Evolutionary conservation across 2,888 invertebrate species (phyloP).

Genomic region (Uropetala carovei): DNA sequence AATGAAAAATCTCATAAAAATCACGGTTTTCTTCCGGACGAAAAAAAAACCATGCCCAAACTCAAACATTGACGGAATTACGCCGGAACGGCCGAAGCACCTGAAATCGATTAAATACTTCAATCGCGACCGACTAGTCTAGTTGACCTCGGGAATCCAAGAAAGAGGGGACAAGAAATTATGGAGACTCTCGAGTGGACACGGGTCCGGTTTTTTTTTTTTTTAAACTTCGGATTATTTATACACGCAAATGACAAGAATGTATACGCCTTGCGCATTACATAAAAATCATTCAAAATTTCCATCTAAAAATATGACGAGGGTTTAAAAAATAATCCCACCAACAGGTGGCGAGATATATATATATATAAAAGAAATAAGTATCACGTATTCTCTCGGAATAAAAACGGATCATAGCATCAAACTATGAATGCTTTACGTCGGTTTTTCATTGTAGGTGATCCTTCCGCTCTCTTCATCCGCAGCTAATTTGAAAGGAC

Average conservation of each 20-base stretch:
- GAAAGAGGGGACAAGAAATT: background rate
- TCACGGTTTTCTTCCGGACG: background rate
- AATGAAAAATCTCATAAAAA: background rate
- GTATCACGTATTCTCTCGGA: background rate
- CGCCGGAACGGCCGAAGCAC: background rate
- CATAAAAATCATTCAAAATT: background rate
- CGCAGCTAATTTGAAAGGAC: conserved; percentile 23
- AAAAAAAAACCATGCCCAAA: background rate
- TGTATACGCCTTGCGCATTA: background rate
- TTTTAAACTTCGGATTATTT: background rate
- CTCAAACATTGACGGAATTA: background rate
- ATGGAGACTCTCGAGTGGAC: background rate
- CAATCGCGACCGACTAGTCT: background rate
- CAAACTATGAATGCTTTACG: background rate
- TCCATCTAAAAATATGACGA: background rate
- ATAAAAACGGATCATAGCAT: background rate
- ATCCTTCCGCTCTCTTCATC: background rate
- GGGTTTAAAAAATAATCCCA: background rate
- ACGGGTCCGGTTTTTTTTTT: conserved; percentile 15
- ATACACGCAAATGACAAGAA: background rate
- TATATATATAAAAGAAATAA: background rate
- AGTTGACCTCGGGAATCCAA: background rate
- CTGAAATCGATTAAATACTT: background rate
- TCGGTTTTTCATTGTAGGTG: background rate
- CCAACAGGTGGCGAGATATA: no score